Evolutionary conservation across 2,113 vertebrate genomes (phyloP).

Genomic region (Pteruthius melanotis): DNA sequence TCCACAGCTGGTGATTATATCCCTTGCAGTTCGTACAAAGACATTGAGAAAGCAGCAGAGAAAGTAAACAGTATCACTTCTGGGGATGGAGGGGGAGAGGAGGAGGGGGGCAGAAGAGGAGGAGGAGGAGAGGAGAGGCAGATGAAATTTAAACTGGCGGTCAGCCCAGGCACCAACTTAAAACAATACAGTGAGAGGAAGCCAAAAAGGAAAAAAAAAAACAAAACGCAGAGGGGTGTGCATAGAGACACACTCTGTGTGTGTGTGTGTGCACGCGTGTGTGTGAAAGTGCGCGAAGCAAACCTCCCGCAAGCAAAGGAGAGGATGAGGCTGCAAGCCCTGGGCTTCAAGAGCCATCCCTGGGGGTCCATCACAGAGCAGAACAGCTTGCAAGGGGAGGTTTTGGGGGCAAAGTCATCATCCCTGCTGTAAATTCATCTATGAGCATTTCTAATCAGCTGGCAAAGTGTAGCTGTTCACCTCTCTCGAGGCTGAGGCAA

Average conservation of each 20-base stretch:
- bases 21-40: conserved; percentile 62
- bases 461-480: neutral
- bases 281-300: neutral
- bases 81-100: conserved; percentile 31
- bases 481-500: neutral
- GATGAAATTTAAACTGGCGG: conserved; percentile 60
- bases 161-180: conserved; percentile 61
- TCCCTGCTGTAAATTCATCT: neutral
- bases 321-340: neutral
- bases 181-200: conserved; percentile 66
- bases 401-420: neutral
- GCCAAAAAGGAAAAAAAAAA: conserved; percentile 46
- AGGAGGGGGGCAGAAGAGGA: neutral
- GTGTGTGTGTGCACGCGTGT: rapidly evolving
- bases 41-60: conserved; percentile 65
- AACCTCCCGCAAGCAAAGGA: neutral
- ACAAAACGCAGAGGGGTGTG: neutral
- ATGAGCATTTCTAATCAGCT: neutral
- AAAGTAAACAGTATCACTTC: conserved; percentile 75
- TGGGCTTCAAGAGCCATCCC: neutral
- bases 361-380: neutral
- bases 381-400: neutral
- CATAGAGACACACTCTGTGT: neutral
- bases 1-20: conserved; percentile 69
- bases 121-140: conserved; percentile 11